Evolutionary conservation across 2,888 invertebrate genomes (phyloP).

Genomic region (Drosophila longiperda): DNA sequence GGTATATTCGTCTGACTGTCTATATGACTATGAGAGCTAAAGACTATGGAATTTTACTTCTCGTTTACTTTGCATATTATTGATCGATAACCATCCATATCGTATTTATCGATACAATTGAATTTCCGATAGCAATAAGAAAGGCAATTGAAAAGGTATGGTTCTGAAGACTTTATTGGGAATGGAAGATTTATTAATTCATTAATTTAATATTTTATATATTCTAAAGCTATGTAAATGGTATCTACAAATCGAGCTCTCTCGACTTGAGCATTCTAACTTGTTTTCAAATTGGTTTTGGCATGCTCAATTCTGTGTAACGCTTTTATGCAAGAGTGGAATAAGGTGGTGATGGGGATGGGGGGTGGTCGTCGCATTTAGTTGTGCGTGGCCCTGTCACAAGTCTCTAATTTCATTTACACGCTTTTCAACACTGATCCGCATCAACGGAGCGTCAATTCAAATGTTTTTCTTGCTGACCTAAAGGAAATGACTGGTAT

Average conservation of each 20-base stretch:
- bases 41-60: not conserved
- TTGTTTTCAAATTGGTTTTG: constrained; percentile 1
- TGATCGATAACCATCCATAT: not conserved
- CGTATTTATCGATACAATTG: too few species aligned
- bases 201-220: not conserved
- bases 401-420: constrained; percentile 74
- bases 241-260: not conserved
- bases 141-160: not conserved
- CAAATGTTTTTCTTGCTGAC: constrained; percentile 65
- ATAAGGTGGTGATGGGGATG: not conserved
- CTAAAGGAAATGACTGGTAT: constrained; percentile 17
- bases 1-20: not conserved
- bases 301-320: not conserved
- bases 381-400: constrained; percentile 31
- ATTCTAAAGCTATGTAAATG: not conserved
- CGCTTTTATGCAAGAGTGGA: not conserved
- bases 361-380: not conserved
- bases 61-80: not conserved
- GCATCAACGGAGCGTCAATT: constrained; percentile 66
- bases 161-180: not conserved
- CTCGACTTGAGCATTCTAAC: not conserved
- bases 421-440: constrained; percentile 64
- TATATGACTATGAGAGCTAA: not conserved
- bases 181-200: not conserved
- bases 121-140: not conserved